phyloP scores from a whole-genome alignment of 2,113 vertebrate genomes.

The Centropus unirufus region DNA sequence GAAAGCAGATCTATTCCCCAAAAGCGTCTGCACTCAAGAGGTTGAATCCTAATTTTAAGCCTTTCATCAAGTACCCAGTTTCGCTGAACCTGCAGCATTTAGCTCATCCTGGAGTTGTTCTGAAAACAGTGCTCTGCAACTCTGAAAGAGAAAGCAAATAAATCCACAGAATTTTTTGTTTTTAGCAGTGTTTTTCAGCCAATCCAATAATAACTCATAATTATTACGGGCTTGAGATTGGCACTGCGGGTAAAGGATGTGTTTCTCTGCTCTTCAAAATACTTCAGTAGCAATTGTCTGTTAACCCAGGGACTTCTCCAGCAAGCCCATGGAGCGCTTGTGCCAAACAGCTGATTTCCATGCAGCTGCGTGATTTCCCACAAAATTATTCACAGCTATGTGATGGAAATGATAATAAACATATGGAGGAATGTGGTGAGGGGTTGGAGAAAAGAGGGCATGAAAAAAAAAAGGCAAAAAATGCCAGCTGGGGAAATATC shows the following conservation, averaged over 20 bases:
- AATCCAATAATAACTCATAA: background rate
- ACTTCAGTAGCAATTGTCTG: background rate
- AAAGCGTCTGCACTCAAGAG: no score
- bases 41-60: background rate
- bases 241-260: background rate
- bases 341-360: slow-evolving; percentile 50
- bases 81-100: background rate
- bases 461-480: background rate
- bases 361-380: slow-evolving; percentile 30
- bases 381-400: slow-evolving; percentile 34
- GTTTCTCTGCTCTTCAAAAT: background rate
- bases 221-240: background rate
- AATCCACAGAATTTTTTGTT: background rate
- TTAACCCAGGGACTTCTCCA: slow-evolving; percentile 9
- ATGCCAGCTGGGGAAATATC: background rate
- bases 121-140: background rate
- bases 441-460: background rate
- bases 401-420: slow-evolving; percentile 21
- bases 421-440: background rate
- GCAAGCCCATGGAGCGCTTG: background rate
- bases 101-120: background rate
- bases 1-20: background rate
- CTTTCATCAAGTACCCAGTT: background rate
- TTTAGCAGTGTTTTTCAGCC: background rate
- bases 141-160: background rate